These are phyloP conservation scores for Ciona savignyi DNA, from an alignment of 23 tunicate genomes.

Conservation along the genomic window DNA sequence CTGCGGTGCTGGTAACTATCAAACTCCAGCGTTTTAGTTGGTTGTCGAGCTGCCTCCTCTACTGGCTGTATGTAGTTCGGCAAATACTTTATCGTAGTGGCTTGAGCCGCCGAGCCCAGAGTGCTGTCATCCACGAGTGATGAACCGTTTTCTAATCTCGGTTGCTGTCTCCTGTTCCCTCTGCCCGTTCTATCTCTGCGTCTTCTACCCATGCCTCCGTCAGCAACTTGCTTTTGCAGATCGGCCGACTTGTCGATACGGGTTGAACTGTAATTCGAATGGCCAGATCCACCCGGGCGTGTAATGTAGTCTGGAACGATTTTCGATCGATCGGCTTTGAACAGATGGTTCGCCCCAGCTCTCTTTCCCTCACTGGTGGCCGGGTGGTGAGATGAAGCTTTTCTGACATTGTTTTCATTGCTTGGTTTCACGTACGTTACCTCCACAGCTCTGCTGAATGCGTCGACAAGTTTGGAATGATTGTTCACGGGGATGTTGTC, in stretches of 20 bases:
- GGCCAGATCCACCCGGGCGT: not conserved
- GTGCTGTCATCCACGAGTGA: not conserved
- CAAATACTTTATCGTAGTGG: not conserved
- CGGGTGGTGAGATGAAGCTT: not conserved
- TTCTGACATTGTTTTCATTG: too few species aligned
- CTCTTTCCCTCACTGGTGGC: not conserved
- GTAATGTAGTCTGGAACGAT: not conserved
- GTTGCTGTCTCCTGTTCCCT: not conserved
- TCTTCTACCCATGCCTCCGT: not conserved
- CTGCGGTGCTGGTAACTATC: not conserved
- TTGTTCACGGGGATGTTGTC: not conserved
- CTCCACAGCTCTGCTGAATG: conserved; percentile 13
- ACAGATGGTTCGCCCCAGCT: not conserved
- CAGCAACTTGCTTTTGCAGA: not conserved
- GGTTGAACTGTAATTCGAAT: not conserved
- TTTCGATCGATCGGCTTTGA: not conserved
- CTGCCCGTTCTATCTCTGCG: not conserved
- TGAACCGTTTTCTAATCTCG: not conserved
- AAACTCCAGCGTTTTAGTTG: not conserved
- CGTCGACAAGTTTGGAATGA: conserved; percentile 8
- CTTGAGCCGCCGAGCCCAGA: not conserved
- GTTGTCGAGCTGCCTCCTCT: not conserved
- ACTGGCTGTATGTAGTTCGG: not conserved
- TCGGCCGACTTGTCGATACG: not conserved
- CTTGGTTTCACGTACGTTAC: not conserved